Base-by-base conservation (phyloP, 2,797 vertebrate species). In the Rhincodon typus region DNA sequence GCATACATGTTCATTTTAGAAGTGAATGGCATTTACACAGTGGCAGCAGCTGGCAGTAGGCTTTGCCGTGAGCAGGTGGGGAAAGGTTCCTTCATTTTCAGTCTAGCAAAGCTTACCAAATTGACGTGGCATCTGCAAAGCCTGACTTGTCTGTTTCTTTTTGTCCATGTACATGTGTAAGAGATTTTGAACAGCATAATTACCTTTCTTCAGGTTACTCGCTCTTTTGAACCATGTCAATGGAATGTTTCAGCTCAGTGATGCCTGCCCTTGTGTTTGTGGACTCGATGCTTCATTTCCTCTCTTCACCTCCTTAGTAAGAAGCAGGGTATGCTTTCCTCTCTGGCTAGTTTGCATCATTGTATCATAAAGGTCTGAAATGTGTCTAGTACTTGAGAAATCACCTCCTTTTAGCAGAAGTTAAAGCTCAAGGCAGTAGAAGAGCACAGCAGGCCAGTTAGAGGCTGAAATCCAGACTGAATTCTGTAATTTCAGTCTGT, bases 1-100 rank as follows among this genome's bases (percentile, higher is more conserved):
- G 97, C 97, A 96, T 96, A 96, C 69, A 1, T 96, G 96, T 97
- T 97, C n/a, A 69, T 21, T 66, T 69, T 42, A n/a, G 69, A 93
- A 66, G 62, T 93, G 97, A 97, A 97, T 97, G 96, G 96, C 96
- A 96, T 97, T 97, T 97, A 97, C 97, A 96, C 96, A 96, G 0
- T 42, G 0, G 95, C 96, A 96, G 95, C 96, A 97, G 96, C 96
- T 97, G 96, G 96, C 96, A 62, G 96, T 0, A 10, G 88, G 66
- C 62, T 69, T 93, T 66, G 42, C 66, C 42, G 90, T 7, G 23
- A 42, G 66, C 62, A 93, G 66, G 66, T 50, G 19, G 90, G 38
- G 66, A 93, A 93, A 93, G 90, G n/a, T 67, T 93, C 38, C 62
- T 38, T 90, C 8, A 67, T 69, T 69, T 93, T 21, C 90, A 38